These are phyloP conservation scores for Julus scandinavius DNA, from an alignment of 2,888 invertebrate genomes.

Conservation along the genomic window DNA sequence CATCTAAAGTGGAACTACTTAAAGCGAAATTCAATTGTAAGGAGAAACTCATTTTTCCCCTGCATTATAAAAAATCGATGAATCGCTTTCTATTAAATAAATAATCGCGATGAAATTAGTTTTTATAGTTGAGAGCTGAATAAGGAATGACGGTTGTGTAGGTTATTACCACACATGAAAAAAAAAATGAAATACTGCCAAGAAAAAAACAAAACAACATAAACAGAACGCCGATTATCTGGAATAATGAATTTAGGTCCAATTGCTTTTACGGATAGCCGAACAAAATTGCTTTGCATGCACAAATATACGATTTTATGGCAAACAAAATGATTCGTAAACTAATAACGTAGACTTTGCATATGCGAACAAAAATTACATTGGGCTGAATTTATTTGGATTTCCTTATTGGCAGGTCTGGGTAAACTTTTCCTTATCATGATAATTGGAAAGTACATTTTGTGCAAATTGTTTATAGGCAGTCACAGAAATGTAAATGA, in stretches of 20 bases:
- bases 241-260: not conserved
- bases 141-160: not conserved
- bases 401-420: no score
- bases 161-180: not conserved
- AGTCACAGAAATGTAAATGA: no score
- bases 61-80: constrained; percentile 35
- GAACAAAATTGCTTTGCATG: not conserved
- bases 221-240: not conserved
- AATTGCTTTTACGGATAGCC: not conserved
- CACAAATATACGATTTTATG: no score
- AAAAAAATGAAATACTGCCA: not conserved
- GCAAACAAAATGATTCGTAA: no score
- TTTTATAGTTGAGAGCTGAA: constrained; percentile 32
- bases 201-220: not conserved
- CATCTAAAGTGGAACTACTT: constrained; percentile 46
- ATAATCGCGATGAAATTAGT: constrained; percentile 40
- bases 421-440: no score
- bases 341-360: no score
- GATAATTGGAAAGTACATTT: no score
- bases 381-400: no score
- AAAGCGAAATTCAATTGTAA: not conserved
- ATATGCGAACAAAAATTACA: no score
- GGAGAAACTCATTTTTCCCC: not conserved
- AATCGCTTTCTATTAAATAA: constrained; percentile 45
- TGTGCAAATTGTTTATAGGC: no score